phyloP scores from a whole-genome alignment of 1,140 invertebrate genomes.

The Apis florea region DNA sequence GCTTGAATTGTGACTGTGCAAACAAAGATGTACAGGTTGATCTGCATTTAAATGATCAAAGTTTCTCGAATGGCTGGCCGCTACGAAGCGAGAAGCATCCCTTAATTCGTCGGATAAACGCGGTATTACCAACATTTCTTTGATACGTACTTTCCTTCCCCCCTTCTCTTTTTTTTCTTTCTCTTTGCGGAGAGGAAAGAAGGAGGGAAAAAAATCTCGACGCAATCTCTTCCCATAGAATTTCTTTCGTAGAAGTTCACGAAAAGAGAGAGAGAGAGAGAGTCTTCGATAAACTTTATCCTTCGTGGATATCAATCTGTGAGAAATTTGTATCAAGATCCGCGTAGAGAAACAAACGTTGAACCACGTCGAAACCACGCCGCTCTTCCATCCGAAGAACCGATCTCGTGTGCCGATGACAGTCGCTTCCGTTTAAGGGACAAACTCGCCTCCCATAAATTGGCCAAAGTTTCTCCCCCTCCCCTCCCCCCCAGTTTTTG shows the following conservation, averaged over 20 bases:
- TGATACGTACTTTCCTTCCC: too few relatives aligned
- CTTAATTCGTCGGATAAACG: background rate
- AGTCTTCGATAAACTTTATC: background rate
- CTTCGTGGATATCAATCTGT: background rate
- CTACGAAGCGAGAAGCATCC: background rate
- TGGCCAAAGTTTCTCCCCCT: background rate
- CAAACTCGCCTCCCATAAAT: conserved; percentile 22
- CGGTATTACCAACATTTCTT: too few relatives aligned
- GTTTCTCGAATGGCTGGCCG: background rate
- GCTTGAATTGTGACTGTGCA: conserved; percentile 2
- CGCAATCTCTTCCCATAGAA: too few relatives aligned
- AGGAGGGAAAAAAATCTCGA: too few relatives aligned
- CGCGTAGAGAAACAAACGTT: background rate
- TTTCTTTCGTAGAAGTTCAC: background rate
- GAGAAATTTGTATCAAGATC: background rate
- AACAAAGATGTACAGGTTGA: background rate
- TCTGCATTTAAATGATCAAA: conserved; percentile 16
- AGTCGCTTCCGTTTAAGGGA: conserved; percentile 7
- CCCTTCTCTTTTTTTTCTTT: too few relatives aligned
- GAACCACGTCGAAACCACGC: background rate
- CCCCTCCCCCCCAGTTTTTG: background rate
- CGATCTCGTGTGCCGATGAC: conserved; percentile 3
- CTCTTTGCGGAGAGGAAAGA: too few relatives aligned
- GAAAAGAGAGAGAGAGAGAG: too few relatives aligned
- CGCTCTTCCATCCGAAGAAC: background rate